A percentile compares a stretch with the other conserved stretches of the same genome.
phyloP scores from a whole-genome alignment of 2,797 vertebrate genomes.

The Xenops minutus region DNA sequence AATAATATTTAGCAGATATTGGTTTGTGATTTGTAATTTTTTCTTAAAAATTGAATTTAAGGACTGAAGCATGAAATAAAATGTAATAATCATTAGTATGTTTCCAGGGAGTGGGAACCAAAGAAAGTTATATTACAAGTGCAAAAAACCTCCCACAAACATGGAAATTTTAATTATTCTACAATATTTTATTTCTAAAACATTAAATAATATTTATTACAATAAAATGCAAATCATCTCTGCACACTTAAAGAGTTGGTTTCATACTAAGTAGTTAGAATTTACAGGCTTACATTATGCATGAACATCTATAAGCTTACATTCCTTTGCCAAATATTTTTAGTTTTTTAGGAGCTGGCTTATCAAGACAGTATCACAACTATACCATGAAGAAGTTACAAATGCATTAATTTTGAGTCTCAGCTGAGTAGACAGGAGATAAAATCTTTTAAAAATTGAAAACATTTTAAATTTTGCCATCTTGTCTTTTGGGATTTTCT shows the following conservation, averaged over 20 bases:
- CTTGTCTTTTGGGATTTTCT: neutral
- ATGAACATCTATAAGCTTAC: neutral
- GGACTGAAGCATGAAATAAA: neutral
- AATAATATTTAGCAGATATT: neutral
- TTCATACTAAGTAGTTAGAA: neutral
- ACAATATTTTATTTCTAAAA: neutral
- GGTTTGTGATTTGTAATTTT: neutral
- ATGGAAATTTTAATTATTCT: neutral
- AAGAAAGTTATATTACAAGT: fast-evolving
- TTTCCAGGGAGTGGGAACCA: fast-evolving
- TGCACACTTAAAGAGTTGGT: neutral
- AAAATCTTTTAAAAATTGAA: neutral
- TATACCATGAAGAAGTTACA: neutral
- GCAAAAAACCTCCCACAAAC: fast-evolving
- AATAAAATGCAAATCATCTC: neutral
- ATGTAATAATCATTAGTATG: neutral
- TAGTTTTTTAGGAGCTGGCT: neutral
- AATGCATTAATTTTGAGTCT: neutral
- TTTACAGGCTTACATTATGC: neutral
- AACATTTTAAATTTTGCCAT: neutral
- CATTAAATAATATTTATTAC: neutral
- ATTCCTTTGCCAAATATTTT: neutral
- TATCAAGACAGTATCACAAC: neutral
- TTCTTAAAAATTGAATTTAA: neutral
- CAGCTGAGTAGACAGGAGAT: neutral